Evolutionary conservation across 2,888 invertebrate genomes (phyloP).

Genomic region (Caenorhabditis drosophilae): DNA sequence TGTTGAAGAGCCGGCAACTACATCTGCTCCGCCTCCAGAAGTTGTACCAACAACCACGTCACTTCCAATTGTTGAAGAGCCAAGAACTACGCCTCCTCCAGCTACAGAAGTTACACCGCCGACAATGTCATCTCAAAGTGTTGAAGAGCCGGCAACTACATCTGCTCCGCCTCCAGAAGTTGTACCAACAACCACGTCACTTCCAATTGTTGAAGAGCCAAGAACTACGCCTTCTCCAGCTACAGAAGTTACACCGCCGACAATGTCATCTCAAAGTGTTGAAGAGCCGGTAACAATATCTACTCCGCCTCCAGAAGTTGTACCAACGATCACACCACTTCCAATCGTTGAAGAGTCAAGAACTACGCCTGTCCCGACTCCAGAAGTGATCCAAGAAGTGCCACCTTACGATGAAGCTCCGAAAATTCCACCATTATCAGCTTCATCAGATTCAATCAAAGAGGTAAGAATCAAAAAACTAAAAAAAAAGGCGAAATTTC

Average conservation of each 20-base stretch:
- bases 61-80: conserved; percentile 6
- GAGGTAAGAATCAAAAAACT: neutral
- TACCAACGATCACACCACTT: neutral
- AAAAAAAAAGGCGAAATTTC: neutral
- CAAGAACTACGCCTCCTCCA: neutral
- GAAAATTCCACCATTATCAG: too few species aligned
- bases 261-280: too few species aligned
- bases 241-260: too few species aligned
- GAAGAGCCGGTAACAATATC: too few species aligned
- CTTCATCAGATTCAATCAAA: neutral
- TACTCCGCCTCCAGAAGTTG: conserved; percentile 2
- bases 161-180: conserved; percentile 3
- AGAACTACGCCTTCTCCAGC: too few species aligned
- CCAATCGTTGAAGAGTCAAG: neutral
- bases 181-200: conserved; percentile 1
- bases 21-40: neutral
- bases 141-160: neutral
- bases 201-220: neutral
- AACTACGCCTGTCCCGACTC: neutral
- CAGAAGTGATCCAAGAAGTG: too few species aligned
- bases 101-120: conserved; percentile 1
- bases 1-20: neutral
- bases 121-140: neutral
- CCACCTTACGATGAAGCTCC: too few species aligned
- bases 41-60: neutral